Evolutionary conservation across 2,113 vertebrate species (phyloP).

Genomic region (Gallinago paraguaiae): DNA sequence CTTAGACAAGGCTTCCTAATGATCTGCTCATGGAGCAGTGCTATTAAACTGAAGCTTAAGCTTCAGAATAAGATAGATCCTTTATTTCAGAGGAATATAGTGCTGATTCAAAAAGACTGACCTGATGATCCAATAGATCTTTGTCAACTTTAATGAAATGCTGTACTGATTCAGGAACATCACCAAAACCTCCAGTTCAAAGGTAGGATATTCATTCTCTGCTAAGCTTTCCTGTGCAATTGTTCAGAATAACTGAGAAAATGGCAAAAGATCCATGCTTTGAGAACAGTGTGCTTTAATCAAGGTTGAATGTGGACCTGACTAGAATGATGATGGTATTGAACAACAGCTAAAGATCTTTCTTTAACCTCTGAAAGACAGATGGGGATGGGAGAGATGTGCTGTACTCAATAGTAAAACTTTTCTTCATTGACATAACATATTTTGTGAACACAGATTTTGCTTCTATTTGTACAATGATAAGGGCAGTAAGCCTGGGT

Average conservation of each 20-base stretch:
- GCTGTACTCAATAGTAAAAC: not conserved
- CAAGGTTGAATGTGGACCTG: not conserved
- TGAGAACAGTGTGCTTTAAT: conserved; percentile 1
- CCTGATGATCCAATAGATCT: not conserved
- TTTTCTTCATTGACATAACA: not conserved
- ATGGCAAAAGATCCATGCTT: not conserved
- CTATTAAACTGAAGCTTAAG: not conserved
- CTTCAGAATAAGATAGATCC: not conserved
- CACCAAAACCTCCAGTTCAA: not conserved
- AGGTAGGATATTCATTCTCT: not conserved
- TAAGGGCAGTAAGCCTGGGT: not conserved
- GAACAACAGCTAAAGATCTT: not conserved
- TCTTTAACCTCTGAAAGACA: not conserved
- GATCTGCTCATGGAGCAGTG: not conserved
- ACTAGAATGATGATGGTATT: not conserved
- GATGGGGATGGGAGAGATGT: not conserved
- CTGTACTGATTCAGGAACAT: not conserved
- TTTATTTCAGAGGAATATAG: conserved; percentile 5
- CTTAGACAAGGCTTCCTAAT: not conserved
- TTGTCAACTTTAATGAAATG: conserved; percentile 11
- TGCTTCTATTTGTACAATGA: not conserved
- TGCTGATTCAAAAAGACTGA: not conserved
- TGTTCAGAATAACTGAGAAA: conserved; percentile 2
- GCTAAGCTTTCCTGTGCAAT: not conserved
- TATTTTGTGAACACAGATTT: not conserved